Percentiles rank a stretch among this genome's conserved stretches.
Evolutionary conservation across 2,888 invertebrate genomes (phyloP).

Genomic region (Tetheella fluctuosa): DNA sequence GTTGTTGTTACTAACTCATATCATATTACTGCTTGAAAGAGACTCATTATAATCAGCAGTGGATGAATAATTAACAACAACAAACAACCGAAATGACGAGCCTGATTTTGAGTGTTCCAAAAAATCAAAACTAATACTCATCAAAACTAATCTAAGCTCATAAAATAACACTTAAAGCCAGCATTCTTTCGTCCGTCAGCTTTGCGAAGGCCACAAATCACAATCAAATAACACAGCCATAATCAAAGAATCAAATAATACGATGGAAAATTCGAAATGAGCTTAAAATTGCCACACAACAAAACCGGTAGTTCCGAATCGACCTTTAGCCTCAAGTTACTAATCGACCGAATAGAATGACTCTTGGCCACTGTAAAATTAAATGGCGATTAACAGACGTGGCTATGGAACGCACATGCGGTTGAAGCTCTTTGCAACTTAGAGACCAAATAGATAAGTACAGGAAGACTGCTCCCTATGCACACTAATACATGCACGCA

Average conservation of each 20-base stretch:
- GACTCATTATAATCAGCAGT: background rate
- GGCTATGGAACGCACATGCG: background rate
- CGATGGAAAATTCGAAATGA: background rate
- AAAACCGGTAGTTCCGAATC: background rate
- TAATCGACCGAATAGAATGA: background rate
- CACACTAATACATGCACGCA: background rate
- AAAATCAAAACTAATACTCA: too few relatives aligned
- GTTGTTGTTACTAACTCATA: background rate
- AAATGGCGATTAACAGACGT: slow-evolving; percentile 1
- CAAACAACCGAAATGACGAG: background rate
- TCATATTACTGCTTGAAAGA: background rate
- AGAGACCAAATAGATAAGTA: background rate
- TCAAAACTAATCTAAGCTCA: background rate
- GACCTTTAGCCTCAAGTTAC: background rate
- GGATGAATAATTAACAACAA: too few relatives aligned
- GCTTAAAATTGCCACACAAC: background rate
- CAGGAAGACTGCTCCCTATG: background rate
- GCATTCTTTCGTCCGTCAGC: slow-evolving; percentile 1
- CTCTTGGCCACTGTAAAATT: background rate
- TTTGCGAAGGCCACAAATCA: background rate
- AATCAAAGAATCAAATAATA: background rate
- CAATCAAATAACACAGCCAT: slow-evolving; percentile 4
- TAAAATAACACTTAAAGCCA: background rate
- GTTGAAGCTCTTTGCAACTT: background rate
- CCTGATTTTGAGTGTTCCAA: background rate